A percentile compares a stretch with the other conserved stretches of the same genome.
Evolutionary conservation across 64 coral and sea anemone genomes (phyloP).

Genomic region (Stylophora pistillata): DNA sequence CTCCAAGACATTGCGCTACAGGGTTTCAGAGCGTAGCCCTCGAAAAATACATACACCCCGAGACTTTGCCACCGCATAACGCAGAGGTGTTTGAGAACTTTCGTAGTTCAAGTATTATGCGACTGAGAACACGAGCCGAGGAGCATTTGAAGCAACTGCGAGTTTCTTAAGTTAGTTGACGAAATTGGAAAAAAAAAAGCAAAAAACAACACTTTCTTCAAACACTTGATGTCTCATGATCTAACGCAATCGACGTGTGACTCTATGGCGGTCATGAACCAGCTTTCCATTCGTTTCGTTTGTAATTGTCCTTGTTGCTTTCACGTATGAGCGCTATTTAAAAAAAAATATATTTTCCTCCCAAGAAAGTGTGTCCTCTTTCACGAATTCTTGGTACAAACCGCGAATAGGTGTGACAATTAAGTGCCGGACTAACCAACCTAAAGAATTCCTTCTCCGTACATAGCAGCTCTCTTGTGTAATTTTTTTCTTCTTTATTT

Average conservation of each 20-base stretch:
- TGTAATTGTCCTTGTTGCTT: background rate
- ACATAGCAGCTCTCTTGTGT: too few relatives aligned
- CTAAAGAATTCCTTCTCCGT: too few relatives aligned
- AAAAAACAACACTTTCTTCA: background rate
- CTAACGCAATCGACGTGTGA: background rate
- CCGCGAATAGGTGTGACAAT: too few relatives aligned
- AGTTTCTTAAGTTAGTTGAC: constrained; percentile 41
- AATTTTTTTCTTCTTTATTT: too few relatives aligned
- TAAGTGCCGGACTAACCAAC: too few relatives aligned
- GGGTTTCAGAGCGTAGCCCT: background rate
- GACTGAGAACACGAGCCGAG: constrained; percentile 76
- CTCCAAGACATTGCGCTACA: background rate
- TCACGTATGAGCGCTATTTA: background rate
- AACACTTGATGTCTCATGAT: too few relatives aligned
- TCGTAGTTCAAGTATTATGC: constrained; percentile 85
- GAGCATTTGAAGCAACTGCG: constrained; percentile 66
- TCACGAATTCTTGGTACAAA: too few relatives aligned
- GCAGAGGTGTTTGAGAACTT: constrained; percentile 72
- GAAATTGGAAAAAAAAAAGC: background rate
- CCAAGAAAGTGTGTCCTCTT: background rate
- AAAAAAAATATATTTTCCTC: background rate
- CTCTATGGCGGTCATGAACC: background rate
- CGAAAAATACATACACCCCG: background rate
- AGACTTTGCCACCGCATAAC: background rate
- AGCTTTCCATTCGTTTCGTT: background rate